These are phyloP conservation scores for Acanthornis magna DNA, from an alignment of 2,797 vertebrate species.

Conservation along the genomic window DNA sequence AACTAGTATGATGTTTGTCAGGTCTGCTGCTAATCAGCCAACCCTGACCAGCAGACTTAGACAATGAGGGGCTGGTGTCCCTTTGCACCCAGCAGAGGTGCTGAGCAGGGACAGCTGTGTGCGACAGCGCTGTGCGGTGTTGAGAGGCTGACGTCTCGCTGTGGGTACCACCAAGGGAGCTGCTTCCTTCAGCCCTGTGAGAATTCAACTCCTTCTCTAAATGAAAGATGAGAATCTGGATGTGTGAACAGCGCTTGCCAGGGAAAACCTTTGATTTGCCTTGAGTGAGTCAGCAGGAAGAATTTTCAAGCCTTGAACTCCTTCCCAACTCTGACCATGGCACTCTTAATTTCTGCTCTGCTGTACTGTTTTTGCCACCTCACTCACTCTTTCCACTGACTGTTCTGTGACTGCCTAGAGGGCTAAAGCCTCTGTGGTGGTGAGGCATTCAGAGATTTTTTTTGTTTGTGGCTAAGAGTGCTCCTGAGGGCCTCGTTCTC, in stretches of 20 bases:
- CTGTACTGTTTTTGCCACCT: conserved; percentile 21
- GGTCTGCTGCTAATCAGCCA: not conserved
- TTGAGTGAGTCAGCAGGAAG: conserved; percentile 32
- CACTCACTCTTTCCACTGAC: conserved; percentile 42
- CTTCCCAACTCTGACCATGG: conserved; percentile 8
- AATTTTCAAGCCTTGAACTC: conserved; percentile 46
- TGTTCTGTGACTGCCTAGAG: conserved; percentile 1
- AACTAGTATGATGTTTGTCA: not conserved
- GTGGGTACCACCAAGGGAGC: not conserved
- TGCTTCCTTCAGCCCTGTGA: not conserved
- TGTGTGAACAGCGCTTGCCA: not conserved
- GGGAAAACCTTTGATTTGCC: conserved; percentile 19
- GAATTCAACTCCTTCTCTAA: not conserved
- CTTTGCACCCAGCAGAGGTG: not conserved
- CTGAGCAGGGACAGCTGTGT: not conserved
- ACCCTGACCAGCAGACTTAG: not conserved
- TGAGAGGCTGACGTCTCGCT: not conserved
- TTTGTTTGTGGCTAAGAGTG: not conserved
- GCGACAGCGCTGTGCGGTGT: fast-evolving
- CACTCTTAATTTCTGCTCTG: conserved; percentile 25
- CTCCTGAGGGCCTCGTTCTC: not conserved
- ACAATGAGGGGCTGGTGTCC: not conserved
- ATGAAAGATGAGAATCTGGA: conserved; percentile 5
- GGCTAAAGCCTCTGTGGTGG: not conserved
- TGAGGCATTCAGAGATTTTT: not conserved